Evolutionary conservation across 2,797 vertebrate genomes (phyloP), one percentile per base, ranked within the genome.

Genomic region (Galagoides demidoff): DNA sequence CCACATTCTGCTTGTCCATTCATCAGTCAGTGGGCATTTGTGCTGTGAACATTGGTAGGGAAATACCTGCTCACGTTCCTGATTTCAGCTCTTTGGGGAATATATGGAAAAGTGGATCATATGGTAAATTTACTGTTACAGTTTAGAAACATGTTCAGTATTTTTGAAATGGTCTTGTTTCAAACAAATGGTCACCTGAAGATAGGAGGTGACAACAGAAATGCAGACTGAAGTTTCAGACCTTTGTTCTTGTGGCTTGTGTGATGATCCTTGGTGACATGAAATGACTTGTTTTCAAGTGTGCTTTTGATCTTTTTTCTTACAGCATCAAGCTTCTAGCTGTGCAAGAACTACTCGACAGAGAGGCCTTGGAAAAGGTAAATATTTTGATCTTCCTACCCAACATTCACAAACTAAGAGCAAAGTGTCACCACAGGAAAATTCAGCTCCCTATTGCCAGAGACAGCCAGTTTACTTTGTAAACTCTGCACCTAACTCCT

Each of bases 271-370:
- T 61, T 37, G 64, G 37, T 66, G 64, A 70, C 4, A 0, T 23
- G 10, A 77, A 59, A 57, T 43, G 73, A 37, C 85, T 63, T 74
- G 83, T 95, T 95, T 89, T 96, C 85, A 97, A 85, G 34, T 66
- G 25, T 84, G 61, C 23, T 86, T 85, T 97, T 85, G 29, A 73
- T 89, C 93, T 74, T 95, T 95, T 83, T 73, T 97, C 94, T 98
- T 98, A 37, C 98, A 99, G 99, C 98, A 99, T 99, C 99, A 99
- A 99, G 99, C 98, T 99, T 96, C 98, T 99, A 98, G 99, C 99
- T 20, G 99, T 99, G 70, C 99, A 99, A 98, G 99, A 99, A 97
- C 98, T 99, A 94, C 95, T 98, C 19, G 99, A 99, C 96, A 98
- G 97, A 97, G 99, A 99, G 96, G 99, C 99, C 7, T 98, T 99